Conservation (phyloP, 2,797 vertebrate genomes). For the Melanotaenia pygmaea region DNA sequence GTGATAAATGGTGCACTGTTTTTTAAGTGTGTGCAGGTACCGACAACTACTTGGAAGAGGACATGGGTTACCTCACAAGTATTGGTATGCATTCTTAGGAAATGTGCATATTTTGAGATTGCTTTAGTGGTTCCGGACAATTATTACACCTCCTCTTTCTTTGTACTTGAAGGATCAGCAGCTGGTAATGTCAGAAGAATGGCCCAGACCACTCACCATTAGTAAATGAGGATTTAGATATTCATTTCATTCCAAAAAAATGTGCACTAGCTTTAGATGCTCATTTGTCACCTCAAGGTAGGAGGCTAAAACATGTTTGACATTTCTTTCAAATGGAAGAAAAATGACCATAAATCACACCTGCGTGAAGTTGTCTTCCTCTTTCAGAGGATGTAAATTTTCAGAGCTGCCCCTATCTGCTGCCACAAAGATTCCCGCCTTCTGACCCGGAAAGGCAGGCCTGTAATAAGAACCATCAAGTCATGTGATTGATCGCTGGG, state of each 20-base stretch:
- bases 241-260: constrained; percentile 26
- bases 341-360: constrained; percentile 74
- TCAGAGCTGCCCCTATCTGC: constrained; percentile 63
- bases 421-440: constrained; percentile 78
- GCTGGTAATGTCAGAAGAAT: constrained; percentile 22
- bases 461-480: constrained; percentile 81
- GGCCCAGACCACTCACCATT: background rate
- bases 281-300: background rate
- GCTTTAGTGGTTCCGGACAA: background rate
- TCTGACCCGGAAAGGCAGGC: constrained; percentile 76
- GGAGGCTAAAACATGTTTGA: constrained; percentile 43
- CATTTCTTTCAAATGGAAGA: constrained; percentile 51
- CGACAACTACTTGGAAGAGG: constrained; percentile 47
- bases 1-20: constrained; percentile 60
- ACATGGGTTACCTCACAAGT: constrained; percentile 35
- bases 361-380: constrained; percentile 49
- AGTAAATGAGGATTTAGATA: constrained; percentile 2
- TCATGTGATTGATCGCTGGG: constrained; percentile 76
- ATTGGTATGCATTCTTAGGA: constrained; percentile 37
- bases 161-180: constrained; percentile 23
- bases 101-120: constrained; percentile 25
- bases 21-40: constrained; percentile 54
- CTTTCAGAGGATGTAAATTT: constrained; percentile 53
- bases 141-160: constrained; percentile 33
- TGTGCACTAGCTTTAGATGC: background rate